Conservation (phyloP, 2,113 vertebrate genomes). For the Tonatia bakeri region DNA sequence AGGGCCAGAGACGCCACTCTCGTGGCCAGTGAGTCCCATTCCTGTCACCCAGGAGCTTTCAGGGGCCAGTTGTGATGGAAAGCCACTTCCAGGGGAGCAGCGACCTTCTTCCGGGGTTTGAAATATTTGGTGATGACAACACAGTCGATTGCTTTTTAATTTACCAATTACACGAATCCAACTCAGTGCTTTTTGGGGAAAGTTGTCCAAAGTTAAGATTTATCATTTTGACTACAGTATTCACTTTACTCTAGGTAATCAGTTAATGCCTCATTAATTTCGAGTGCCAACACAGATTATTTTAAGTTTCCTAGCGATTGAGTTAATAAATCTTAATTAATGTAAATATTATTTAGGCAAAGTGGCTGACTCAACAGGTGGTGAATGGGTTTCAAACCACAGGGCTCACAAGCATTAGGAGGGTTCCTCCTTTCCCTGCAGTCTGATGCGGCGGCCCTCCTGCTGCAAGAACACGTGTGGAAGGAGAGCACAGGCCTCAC, state of each 20-base stretch:
- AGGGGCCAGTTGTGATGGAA: fast-evolving
- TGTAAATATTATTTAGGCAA: neutral
- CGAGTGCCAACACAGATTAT: neutral
- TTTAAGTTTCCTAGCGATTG: neutral
- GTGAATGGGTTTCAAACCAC: neutral
- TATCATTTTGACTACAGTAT: neutral
- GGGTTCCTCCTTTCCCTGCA: neutral
- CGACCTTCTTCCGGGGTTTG: neutral
- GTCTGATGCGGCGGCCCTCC: neutral
- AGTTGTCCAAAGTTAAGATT: neutral
- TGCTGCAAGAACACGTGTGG: fast-evolving
- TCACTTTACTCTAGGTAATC: neutral
- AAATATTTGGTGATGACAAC: neutral
- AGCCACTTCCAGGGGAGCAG: neutral
- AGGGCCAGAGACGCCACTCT: neutral
- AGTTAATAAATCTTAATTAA: conserved; percentile 18
- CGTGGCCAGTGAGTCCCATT: fast-evolving
- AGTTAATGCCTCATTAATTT: neutral
- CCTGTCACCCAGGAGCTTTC: too few species aligned
- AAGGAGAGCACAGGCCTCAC: fast-evolving
- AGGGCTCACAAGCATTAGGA: neutral
- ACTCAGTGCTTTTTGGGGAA: neutral
- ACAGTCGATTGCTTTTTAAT: too few species aligned
- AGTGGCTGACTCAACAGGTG: neutral
- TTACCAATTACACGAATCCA: neutral